Evolutionary conservation across 2,888 invertebrate genomes (phyloP), one percentile per base, ranked within the genome.

Genomic region (Trichogramma dendrolimi): DNA sequence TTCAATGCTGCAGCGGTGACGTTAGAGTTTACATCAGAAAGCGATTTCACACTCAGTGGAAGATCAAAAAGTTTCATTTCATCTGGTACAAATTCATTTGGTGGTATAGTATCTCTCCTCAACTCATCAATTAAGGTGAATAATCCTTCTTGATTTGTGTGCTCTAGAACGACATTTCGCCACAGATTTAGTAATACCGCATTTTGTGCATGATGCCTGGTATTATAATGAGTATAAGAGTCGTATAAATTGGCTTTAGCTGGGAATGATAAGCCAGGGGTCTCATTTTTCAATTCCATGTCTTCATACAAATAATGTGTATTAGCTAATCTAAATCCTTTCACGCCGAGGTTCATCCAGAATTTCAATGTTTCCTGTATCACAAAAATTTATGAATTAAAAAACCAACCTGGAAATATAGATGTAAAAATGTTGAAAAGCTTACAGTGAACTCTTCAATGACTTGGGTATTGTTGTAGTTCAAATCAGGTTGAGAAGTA

Each of bases 261-360:
- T 0, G 70, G 74, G 11, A 66, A 72, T 4, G 69, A 47, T 44
- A 50, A 4, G 6, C 60, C 53, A 3, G 46, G 43, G 53, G 55
- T 55, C 60, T 89, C 87, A 63, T 86, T 80, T 0, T 77, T 77
- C 1, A 86, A 78, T 0, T 79, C 72, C 0, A 76, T 64, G 77
- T 87, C 84, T 63, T 89, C 86, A 0, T 90, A 77, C 66, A 90
- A 80, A 71, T 85, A 85, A 8, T 87, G 87, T 0, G 85, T 87
- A 59, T 88, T 85, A 51, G 82, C 82, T 38, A 94, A 77, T 72
- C 93, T 86, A 72, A 97, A 87, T 4, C 97, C 97, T 67, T 85
- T 86, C 0, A 92, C 88, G 0, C 95, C 96, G 4, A 87, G 81
- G 4, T 84, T 80, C 66, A 94, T 73, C 86, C 94, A 92, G 68